Conservation (phyloP, 2,797 vertebrate genomes). For the Hafferia zeledoni region DNA sequence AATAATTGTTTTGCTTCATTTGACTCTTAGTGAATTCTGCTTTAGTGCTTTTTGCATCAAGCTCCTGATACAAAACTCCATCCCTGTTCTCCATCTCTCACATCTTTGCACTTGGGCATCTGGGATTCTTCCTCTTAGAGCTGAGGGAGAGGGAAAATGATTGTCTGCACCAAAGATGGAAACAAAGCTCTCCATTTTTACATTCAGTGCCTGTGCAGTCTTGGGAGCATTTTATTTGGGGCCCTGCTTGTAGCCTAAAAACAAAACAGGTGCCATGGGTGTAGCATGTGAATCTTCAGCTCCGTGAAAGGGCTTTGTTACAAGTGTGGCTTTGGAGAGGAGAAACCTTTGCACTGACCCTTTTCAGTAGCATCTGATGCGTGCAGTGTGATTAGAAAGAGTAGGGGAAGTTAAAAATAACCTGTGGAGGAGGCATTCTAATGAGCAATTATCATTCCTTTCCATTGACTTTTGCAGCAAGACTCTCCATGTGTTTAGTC, state of each 20-base stretch:
- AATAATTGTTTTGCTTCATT: neutral
- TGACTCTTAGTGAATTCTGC: neutral
- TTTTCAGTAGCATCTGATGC: constrained; percentile 52
- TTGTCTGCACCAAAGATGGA: neutral
- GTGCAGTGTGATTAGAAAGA: constrained; percentile 55
- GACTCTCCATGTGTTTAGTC: constrained; percentile 60
- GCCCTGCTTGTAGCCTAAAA: neutral
- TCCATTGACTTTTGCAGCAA: constrained; percentile 54
- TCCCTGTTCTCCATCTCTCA: neutral
- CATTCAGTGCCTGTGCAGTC: neutral
- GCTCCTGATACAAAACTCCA: neutral
- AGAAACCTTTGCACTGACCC: constrained; percentile 45
- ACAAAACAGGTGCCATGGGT: neutral
- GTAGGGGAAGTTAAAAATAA: constrained; percentile 61
- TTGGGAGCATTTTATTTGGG: too few species aligned
- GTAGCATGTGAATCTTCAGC: neutral
- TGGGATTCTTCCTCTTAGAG: neutral
- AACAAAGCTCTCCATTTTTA: neutral
- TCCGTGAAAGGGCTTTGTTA: constrained; percentile 26
- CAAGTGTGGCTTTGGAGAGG: neutral
- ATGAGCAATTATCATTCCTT: constrained; percentile 69
- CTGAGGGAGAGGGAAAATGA: neutral
- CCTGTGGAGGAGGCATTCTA: constrained; percentile 61
- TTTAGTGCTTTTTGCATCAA: neutral
- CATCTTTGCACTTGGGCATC: neutral